Base-by-base conservation (phyloP, 1,140 invertebrate genomes). In the Panagrolaimus sp. region DNA sequence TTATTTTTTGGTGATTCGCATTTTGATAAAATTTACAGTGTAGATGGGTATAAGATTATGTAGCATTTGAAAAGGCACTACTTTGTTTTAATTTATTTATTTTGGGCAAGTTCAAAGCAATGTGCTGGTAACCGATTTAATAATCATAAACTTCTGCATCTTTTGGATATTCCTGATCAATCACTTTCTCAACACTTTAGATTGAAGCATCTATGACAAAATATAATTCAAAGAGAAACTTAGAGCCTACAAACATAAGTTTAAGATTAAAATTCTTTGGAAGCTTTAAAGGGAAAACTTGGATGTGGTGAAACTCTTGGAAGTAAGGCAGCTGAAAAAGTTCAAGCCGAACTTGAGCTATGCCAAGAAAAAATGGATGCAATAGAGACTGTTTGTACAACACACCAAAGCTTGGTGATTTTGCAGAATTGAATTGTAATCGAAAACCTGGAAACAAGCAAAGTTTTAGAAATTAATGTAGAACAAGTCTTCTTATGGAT, bases 301-400 rank as follows among this genome's bases (percentile, higher is more conserved):
- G 27, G 51, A 14, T 20, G 51, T 16, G 20, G 11, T 13, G 51
- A 57, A 57, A 16, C 20, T 16, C 51, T 57, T 23, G 51, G 27
- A 20, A 57, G 20, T 25, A 27, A 20, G 1, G n/a, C 27, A 11
- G 27, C 51, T 27, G 20, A 57, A 25, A 7, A 7, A 38, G 74
- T 72, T 46, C 42, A 74, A 14, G 44, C 51, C 4, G 63, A 72
- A 42, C 16, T 74, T 20, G 16, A 63, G 46, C 46, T 73, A 9
- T 75, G 67, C 45, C 72, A 75, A 23, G 74, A 73, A 31, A 47
- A 66, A 23, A 69, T 73, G 57, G 69, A 74, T 51, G 57, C 72
- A 9, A 43, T 73, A 42, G 73, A 73, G 45, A 74, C 72, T n/a
- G 66, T 57, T 13, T 75, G 72, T 27, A 64, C 44, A 46, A 72